Evolutionary conservation across 1,140 invertebrate genomes (phyloP).

Genomic region (Vanessa atalanta): DNA sequence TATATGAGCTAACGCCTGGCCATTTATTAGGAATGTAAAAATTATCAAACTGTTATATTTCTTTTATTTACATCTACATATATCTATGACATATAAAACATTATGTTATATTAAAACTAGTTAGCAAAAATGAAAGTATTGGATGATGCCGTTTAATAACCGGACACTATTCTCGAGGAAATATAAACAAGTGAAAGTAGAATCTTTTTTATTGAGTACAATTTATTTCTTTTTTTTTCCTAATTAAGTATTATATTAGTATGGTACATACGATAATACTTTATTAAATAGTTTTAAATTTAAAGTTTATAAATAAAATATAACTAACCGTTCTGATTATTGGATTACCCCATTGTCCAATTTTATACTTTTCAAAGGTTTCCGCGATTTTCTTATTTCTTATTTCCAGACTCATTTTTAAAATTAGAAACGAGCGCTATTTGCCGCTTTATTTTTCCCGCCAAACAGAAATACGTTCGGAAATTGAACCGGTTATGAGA

Average conservation of each 20-base stretch:
- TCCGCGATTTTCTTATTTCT: constrained; percentile 75
- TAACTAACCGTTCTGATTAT: constrained; percentile 58
- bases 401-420: constrained; percentile 73
- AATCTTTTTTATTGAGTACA: background rate
- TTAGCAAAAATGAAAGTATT: constrained; percentile 10
- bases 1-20: too few relatives aligned
- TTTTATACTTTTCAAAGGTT: constrained; percentile 75
- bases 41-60: too few relatives aligned
- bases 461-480: constrained; percentile 49
- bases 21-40: too few relatives aligned
- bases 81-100: background rate
- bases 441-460: constrained; percentile 54
- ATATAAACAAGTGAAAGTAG: constrained; percentile 47
- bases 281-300: background rate
- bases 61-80: background rate
- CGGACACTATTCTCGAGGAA: constrained; percentile 33
- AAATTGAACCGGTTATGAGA: constrained; percentile 46
- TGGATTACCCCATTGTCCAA: constrained; percentile 67
- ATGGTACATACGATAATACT: background rate
- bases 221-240: background rate
- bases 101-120: background rate
- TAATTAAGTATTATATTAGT: background rate
- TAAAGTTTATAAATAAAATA: constrained; percentile 35
- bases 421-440: constrained; percentile 42
- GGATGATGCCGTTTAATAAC: constrained; percentile 3